These are phyloP conservation scores for Pomacea canaliculata DNA, from an alignment of 2,888 invertebrate species.

Conservation along the genomic window DNA sequence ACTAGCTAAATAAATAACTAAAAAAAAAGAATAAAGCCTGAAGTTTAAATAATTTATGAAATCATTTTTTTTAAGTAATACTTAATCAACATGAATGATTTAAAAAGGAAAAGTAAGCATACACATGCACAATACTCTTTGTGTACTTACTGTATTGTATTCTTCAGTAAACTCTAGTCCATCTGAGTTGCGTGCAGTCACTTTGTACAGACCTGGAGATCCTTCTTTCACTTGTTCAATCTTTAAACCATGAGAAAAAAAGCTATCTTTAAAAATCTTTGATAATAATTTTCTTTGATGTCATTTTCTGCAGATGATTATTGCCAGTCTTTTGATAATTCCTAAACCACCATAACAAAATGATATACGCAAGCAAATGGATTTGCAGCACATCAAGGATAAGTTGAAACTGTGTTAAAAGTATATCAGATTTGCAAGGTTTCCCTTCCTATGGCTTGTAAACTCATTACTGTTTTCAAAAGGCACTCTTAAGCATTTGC, in stretches of 20 bases:
- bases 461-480: too few relatives aligned
- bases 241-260: conserved; percentile 43
- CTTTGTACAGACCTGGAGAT: conserved; percentile 66
- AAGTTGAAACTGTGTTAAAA: too few relatives aligned
- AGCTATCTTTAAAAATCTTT: neutral
- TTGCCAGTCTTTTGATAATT: too few relatives aligned
- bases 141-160: conserved; percentile 73
- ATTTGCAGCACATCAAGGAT: too few relatives aligned
- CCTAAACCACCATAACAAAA: too few relatives aligned
- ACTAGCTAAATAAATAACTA: neutral
- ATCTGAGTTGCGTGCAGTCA: conserved; percentile 65
- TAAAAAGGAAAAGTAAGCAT: neutral
- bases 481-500: too few relatives aligned
- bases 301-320: too few relatives aligned
- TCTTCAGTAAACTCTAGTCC: conserved; percentile 70
- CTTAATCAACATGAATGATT: neutral
- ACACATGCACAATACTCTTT: too few relatives aligned
- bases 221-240: conserved; percentile 76
- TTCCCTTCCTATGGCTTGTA: too few relatives aligned
- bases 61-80: neutral
- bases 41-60: neutral
- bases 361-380: too few relatives aligned
- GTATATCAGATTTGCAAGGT: too few relatives aligned
- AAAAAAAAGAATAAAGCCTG: neutral
- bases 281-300: too few relatives aligned